Evolutionary conservation across 1,140 invertebrate genomes (phyloP), one percentile per base, ranked within the genome.

Genomic region (Hylaeus anthracinus): DNA sequence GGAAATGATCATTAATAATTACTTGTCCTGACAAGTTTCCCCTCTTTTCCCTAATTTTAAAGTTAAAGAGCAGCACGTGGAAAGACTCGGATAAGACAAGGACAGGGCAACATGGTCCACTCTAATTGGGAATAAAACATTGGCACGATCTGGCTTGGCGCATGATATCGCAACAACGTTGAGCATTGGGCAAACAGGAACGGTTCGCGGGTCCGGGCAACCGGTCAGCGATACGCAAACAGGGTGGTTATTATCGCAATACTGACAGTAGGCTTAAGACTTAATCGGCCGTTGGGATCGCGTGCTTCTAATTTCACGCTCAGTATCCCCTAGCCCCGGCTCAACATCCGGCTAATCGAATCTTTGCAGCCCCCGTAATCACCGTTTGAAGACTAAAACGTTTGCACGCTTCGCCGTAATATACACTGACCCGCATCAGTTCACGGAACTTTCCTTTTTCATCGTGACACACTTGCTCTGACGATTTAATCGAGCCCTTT

Each of bases 231-330:
- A 75, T 79, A 86, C 72, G 85, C 71, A 78, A 83, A 83, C 83
- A 64, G 69, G 73, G 75, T 86, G 77, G 71, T 88, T 84, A 88
- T 88, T 88, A 88, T 84, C 84, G 69, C 69, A 63, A 58, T 67
- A 87, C 86, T 72, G 81, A 86, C 86, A 88, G 87, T 86, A 84
- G 75, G 84, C 85, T 88, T 88, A 85, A 88, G 85, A 84, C 78
- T 79, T 86, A 89, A 90, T 90, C 90, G 79, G 77, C 77, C 75
- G 83, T 86, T 88, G 79, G 79, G 87, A 90, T 90, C 88, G 90
- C 90, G 89, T 89, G 90, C 89, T 87, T 89, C 87, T 90, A 89
- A 90, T 90, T 90, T 90, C 87, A 90, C 85, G 86, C 81, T 82
- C 74, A 82, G 81, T 83, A 84, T 86, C 77, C 79, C 72, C 74